Evolutionary conservation across 2,797 vertebrate species (phyloP), one percentile per base, ranked within the genome.

Genomic region (Alosa sapidissima): DNA sequence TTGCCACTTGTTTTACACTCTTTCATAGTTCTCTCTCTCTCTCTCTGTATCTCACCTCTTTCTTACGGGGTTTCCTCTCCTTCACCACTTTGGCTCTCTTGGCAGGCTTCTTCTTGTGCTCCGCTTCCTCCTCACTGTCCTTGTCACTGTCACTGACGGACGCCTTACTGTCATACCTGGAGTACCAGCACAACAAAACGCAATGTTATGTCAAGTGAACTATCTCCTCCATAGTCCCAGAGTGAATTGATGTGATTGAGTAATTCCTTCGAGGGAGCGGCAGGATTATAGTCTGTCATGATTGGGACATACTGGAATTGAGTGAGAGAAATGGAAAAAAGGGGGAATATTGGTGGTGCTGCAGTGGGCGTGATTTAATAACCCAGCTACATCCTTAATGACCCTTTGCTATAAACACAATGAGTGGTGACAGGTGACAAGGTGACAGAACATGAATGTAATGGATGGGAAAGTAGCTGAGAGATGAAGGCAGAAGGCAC

Each of bases 101-200:
- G 82, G 92, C 91, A 2, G 96, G 96, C 88, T 97, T 97, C 91
- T 95, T 95, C 90, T 97, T 97, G 45, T 91, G 91, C 21, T 96
- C 94, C 0, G 91, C 91, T 19, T 96, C 94, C 0, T 95, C 96
- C 0, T 95, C 96, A 51, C 97, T 98, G 83, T 96, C 96, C 0
- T 95, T 96, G 0, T 95, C 97, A 91, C 98, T 98, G 82, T 98
- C 97, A 65, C 97, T 99, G 55, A 96, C 97, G 0, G 97, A 97
- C 33, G 97, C 97, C 0, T 99, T 98, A 93, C 97, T 99, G 93
- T 99, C 98, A 19, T 98, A 99, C 92, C 98, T 99, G 62, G 2
- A 47, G 81, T 55, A 51, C 3, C 41, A 45, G 1, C 45, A 58
- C 60, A 47, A 36, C 3, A 19, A 19, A n/a, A 8, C 7, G 41